A percentile compares a stretch with the other conserved stretches of the same genome.
These are phyloP conservation scores for Dasypolia templi DNA, from an alignment of 2,888 invertebrate species.

Conservation along the genomic window DNA sequence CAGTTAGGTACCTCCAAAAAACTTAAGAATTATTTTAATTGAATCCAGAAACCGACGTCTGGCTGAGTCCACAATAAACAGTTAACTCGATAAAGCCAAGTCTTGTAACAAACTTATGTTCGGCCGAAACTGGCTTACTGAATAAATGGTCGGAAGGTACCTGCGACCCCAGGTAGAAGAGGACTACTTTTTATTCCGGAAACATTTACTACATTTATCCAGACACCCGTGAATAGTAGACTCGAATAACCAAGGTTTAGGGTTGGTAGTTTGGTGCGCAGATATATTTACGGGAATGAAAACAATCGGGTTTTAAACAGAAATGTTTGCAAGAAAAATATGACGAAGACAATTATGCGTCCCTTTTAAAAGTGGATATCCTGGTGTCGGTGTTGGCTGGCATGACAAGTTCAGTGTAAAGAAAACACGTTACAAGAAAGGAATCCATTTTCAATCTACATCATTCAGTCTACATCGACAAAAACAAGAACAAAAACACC, in stretches of 20 bases:
- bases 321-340: background rate
- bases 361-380: background rate
- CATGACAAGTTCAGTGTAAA: slow-evolving; percentile 18
- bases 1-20: slow-evolving; percentile 33
- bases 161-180: slow-evolving; percentile 48
- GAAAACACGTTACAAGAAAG: too few species aligned
- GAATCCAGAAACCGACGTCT: slow-evolving; percentile 45
- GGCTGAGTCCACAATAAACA: slow-evolving; percentile 43
- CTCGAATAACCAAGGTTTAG: slow-evolving; percentile 44
- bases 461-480: slow-evolving; percentile 20
- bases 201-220: slow-evolving; percentile 59
- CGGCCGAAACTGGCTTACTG: slow-evolving; percentile 59
- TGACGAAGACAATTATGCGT: background rate
- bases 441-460: too few species aligned
- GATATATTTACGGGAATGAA: background rate
- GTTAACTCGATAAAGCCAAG: slow-evolving; percentile 59
- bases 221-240: slow-evolving; percentile 42
- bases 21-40: slow-evolving; percentile 55
- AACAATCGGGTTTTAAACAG: background rate
- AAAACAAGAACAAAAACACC: slow-evolving; percentile 41
- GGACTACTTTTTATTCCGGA: slow-evolving; percentile 51
- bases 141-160: slow-evolving; percentile 67
- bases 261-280: slow-evolving; percentile 24
- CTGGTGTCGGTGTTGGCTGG: slow-evolving; percentile 7
- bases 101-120: slow-evolving; percentile 64